Conservation (phyloP, 23 tunicate genomes). For the Oikopleura vanhoeffeni region DNA sequence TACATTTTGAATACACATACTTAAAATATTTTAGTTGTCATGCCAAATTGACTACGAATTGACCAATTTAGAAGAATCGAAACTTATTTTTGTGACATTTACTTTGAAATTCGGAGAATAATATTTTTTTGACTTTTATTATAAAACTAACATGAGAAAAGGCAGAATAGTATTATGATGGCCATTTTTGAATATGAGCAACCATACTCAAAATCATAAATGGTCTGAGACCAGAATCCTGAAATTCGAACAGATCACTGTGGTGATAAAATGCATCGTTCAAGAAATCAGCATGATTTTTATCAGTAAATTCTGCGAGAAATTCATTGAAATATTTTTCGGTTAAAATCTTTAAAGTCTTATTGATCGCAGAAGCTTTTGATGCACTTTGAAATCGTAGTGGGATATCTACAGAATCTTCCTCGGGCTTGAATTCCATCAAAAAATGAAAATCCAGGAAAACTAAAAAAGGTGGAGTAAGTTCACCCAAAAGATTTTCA, state of each 20-base stretch:
- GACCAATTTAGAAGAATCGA: background rate
- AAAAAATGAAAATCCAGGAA: background rate
- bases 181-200: background rate
- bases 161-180: too few species aligned
- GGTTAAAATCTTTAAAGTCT: background rate
- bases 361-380: background rate
- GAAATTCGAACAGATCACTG: background rate
- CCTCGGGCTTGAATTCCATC: background rate
- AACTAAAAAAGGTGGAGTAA: background rate
- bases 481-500: background rate
- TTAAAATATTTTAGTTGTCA: background rate
- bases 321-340: background rate
- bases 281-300: background rate
- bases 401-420: too few species aligned
- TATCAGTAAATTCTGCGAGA: background rate
- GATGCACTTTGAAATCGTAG: background rate
- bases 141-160: too few species aligned
- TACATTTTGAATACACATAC: background rate
- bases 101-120: too few species aligned
- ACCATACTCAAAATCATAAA: background rate
- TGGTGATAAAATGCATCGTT: background rate
- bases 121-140: too few species aligned
- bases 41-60: background rate
- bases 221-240: background rate
- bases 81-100: too few species aligned